Base-by-base conservation (phyloP, 2,113 vertebrate genomes). In the Trichomycterus rosablanca region DNA sequence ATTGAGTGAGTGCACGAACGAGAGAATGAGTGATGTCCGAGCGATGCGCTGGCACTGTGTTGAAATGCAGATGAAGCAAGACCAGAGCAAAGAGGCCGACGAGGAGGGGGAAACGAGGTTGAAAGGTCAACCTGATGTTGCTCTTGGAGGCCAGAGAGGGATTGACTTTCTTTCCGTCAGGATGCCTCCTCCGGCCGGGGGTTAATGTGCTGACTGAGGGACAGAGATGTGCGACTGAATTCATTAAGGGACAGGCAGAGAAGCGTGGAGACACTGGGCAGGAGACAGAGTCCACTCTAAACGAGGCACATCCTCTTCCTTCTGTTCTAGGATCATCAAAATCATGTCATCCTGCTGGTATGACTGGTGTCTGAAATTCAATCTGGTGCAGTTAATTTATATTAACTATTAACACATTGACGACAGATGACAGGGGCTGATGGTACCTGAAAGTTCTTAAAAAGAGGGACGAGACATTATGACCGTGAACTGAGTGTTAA, bases 181-280 rank as follows among this genome's bases (percentile, higher is more conserved):
- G 83, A 86, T 86, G 83, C 78, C 76, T 85, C 79, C 74, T 69
- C 77, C 58, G 75, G 74, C 78, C 68, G 9, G 79, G 37, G 79
- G 83, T 86, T 85, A 87, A 85, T 84, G 81, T 85, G 76, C 72
- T 81, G 76, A 74, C 75, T 61, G 63, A 76, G 43, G 71, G 67
- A 81, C 71, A 63, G 81, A 86, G 86, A 86, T 86, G 86, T 89
- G 84, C 83, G 72, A 80, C 84, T 89, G 86, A 87, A 89, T 90
- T 89, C 81, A 81, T 86, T 87, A 80, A 74, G 57, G 80, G 80
- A 80, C 84, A 83, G 83, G 87, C 88, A 89, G 66, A 84, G 81
- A 76, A 89, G 82, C 84, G 64, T 78, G 83, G 84, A 87, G 83
- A 84, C 78, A 59, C 66, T n/a, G 8, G 73, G 23, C 75, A 80